A percentile compares a stretch with the other conserved stretches of the same genome.
These are phyloP conservation scores for Oreochromis niloticus DNA, from an alignment of 2,113 vertebrate genomes.

Conservation along the genomic window DNA sequence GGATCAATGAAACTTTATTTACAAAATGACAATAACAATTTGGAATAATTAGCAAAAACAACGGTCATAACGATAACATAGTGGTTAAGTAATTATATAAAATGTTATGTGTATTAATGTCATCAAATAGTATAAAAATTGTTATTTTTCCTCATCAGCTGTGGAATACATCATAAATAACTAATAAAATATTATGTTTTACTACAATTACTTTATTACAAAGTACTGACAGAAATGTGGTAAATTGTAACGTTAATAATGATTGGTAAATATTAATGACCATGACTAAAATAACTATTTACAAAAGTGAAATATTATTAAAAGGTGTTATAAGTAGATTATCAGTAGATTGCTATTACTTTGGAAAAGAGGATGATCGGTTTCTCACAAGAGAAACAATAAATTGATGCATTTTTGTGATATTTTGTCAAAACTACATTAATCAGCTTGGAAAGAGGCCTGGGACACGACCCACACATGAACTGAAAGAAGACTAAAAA, in stretches of 20 bases:
- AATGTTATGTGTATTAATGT: not conserved
- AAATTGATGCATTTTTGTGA: not conserved
- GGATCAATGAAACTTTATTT: not conserved
- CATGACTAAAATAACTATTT: not conserved
- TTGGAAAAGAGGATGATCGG: fast-evolving
- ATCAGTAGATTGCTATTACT: not conserved
- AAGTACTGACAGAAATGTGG: not conserved
- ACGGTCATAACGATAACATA: fast-evolving
- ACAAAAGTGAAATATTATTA: not conserved
- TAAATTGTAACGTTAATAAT: not conserved
- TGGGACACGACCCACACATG: fast-evolving
- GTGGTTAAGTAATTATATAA: not conserved
- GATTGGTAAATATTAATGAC: fast-evolving
- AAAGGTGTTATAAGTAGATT: not conserved
- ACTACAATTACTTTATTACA: not conserved
- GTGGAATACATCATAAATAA: not conserved
- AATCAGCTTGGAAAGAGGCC: not conserved
- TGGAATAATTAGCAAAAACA: not conserved
- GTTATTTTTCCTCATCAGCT: not conserved
- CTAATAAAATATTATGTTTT: not conserved
- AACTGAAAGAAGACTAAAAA: not conserved
- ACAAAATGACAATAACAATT: not conserved
- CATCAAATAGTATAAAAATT: not conserved
- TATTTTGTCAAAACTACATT: not conserved
- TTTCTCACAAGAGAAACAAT: not conserved